A percentile compares a stretch with the other conserved stretches of the same genome.
These are phyloP conservation scores for Rhynchophorus ferrugineus DNA, from an alignment of 1,140 invertebrate species.

Conservation along the genomic window DNA sequence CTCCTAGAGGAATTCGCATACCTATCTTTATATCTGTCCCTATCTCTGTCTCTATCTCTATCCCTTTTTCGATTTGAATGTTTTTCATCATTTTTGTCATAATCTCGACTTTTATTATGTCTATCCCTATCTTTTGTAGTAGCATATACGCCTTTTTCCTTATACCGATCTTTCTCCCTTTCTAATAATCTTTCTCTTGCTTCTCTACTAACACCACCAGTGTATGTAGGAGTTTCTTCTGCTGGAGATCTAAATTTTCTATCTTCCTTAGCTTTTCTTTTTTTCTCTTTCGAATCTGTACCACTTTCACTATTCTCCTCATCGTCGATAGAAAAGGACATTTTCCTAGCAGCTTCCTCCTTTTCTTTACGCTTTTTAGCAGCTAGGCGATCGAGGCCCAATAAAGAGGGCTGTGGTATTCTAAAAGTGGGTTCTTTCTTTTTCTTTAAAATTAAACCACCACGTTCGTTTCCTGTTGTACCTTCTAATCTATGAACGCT, in stretches of 20 bases:
- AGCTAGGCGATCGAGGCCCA: constrained; percentile 85
- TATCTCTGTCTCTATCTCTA: constrained; percentile 26
- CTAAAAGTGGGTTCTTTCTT: constrained; percentile 70
- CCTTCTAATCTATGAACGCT: constrained; percentile 77
- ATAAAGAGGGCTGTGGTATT: constrained; percentile 67
- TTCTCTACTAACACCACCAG: constrained; percentile 78
- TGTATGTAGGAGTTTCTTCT: constrained; percentile 88
- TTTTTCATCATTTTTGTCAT: constrained; percentile 7
- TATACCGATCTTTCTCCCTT: constrained; percentile 45
- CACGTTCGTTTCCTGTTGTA: constrained; percentile 57
- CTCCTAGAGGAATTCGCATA: constrained; percentile 46
- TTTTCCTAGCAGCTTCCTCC: constrained; percentile 51
- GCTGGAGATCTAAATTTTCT: constrained; percentile 68
- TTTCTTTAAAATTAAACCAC: constrained; percentile 79
- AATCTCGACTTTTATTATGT: constrained; percentile 34
- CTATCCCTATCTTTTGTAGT: constrained; percentile 46
- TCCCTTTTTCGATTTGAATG: constrained; percentile 2
- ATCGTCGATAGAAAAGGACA: constrained; percentile 58
- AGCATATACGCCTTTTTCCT: constrained; percentile 47
- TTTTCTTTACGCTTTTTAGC: constrained; percentile 61
- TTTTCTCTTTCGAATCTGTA: constrained; percentile 32
- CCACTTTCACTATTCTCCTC: constrained; percentile 44
- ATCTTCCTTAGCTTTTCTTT: constrained; percentile 40
- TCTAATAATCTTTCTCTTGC: constrained; percentile 65
- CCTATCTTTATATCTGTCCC: constrained; percentile 24